Percentiles rank a stretch among this genome's conserved stretches.
These are phyloP conservation scores for Puffinus mauretanicus DNA, from an alignment of 2,113 vertebrate genomes.

Conservation along the genomic window DNA sequence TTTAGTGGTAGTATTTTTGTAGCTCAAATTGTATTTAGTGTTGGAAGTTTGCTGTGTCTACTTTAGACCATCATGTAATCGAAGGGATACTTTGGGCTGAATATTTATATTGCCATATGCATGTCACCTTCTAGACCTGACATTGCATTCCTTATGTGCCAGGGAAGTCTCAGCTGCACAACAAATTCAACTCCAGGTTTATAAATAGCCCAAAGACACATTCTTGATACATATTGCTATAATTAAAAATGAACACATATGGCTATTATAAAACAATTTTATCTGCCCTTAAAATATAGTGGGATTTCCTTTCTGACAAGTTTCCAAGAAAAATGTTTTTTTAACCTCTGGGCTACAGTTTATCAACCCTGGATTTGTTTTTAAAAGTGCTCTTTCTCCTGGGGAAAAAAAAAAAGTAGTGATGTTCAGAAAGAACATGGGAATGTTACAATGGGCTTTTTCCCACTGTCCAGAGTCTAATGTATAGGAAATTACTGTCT, in stretches of 20 bases:
- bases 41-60: neutral
- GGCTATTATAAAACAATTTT: neutral
- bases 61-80: neutral
- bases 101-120: neutral
- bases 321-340: neutral
- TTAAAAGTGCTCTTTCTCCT: slow-evolving; percentile 17
- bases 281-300: neutral
- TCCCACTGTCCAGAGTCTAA: neutral
- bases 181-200: neutral
- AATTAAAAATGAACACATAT: neutral
- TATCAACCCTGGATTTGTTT: slow-evolving; percentile 20
- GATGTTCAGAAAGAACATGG: neutral
- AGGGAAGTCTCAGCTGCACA: neutral
- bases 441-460: neutral
- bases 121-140: neutral
- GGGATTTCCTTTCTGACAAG: neutral
- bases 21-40: neutral
- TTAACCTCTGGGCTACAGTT: slow-evolving; percentile 13
- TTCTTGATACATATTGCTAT: neutral
- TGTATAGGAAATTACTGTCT: slow-evolving; percentile 2
- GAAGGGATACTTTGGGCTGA: neutral
- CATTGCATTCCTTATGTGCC: neutral
- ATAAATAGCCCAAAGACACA: neutral
- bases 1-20: neutral
- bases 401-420: neutral